These are phyloP conservation scores for Muraenolepis orangiensis DNA, from an alignment of 2,797 vertebrate genomes.

Conservation along the genomic window DNA sequence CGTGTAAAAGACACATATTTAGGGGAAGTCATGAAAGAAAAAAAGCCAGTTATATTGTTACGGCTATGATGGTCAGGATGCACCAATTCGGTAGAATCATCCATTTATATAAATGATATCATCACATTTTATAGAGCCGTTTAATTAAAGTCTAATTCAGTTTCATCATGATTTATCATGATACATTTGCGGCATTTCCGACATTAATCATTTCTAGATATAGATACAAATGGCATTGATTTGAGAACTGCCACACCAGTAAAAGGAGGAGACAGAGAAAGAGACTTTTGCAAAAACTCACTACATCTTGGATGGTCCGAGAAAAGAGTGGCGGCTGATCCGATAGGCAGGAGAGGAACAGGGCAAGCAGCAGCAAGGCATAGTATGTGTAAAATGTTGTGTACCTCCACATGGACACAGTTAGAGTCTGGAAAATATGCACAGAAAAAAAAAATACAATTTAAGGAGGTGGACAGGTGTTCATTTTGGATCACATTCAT, in stretches of 20 bases:
- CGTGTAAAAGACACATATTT: too few species aligned
- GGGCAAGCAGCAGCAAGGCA: slow-evolving; percentile 75
- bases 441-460: too few species aligned
- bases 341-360: slow-evolving; percentile 82
- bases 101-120: not conserved
- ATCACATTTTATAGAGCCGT: not conserved
- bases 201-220: too few species aligned
- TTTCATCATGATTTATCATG: too few species aligned
- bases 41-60: too few species aligned
- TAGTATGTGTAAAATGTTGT: slow-evolving; percentile 87
- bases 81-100: not conserved
- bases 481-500: too few species aligned
- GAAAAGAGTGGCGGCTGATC: slow-evolving; percentile 88
- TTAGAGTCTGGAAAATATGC: slow-evolving; percentile 49
- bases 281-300: slow-evolving; percentile 64
- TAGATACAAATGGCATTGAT: too few species aligned
- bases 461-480: too few species aligned
- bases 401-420: slow-evolving; percentile 76
- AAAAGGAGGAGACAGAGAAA: not conserved
- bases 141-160: too few species aligned
- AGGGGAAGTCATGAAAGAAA: too few species aligned
- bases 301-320: slow-evolving; percentile 78
- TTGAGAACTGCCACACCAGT: too few species aligned
- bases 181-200: too few species aligned
- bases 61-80: not conserved